Base-by-base conservation (phyloP, 2,888 invertebrate species). In the Sialis lutaria region DNA sequence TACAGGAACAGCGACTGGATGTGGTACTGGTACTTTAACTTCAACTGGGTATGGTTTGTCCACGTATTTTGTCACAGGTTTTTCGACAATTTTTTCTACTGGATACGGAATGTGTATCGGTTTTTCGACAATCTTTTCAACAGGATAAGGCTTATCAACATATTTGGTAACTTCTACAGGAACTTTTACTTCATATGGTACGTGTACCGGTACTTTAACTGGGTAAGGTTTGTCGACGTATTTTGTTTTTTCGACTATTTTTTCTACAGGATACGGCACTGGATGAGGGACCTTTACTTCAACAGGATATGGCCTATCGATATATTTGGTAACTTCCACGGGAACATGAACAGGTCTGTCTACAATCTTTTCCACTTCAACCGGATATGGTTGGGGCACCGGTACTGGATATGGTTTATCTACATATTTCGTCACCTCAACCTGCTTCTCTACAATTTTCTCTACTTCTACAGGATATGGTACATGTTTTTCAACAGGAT, bases 301-400 rank as follows among this genome's bases (percentile, higher is more conserved):
- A 2, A 69, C 60, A 45, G 64, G 66, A 46, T 68, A 56, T 0
- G 67, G 69, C 52, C 64, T 68, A 50, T 70, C 68, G 1, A 70
- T 62, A 32, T 62, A 57, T 52, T 68, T 67, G 8, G 70, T 69
- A 1, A 73, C 65, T 56, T 67, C 62, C 2, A 69, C 60, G 45
- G 64, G 66, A 49, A 77, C 68, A 1, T 74, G 70, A 49, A 77
- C 68, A 1, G 73, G 70, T 53, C 74, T 76, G 51, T 78, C 77
- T 0, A 81, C 70, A 33, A 79, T 65, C 46, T 70, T 74, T 50
- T 69, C 69, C 1, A 73, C 65, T 34, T 67, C 66, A 1, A 75
- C 70, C 1, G 72, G 60, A 51, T 64, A 61, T 0, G 65, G 63
- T 39, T 54, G 54, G 22, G 49, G 52, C 8, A 56, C 39, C 10